Base-by-base conservation (phyloP, 2,113 vertebrate species). In the Elachura formosa region DNA sequence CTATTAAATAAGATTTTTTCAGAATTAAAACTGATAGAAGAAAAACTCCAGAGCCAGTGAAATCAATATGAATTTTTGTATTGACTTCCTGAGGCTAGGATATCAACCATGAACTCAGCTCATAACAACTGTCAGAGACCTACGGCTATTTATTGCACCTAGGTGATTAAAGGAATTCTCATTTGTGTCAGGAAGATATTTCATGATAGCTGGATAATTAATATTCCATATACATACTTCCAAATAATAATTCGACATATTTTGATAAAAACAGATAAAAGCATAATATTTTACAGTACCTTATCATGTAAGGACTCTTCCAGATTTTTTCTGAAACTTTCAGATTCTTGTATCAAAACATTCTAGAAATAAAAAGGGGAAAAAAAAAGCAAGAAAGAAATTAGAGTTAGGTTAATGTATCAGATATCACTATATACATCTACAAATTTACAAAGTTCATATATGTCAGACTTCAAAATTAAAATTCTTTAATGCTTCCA, bases 271-370 rank as follows among this genome's bases (percentile, higher is more conserved):
- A 2, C 3, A 19, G 58, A 69, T 33, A 73, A 67, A 91, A 86
- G 28, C 2, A 14, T 20, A 61, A 13, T 55, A 40, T 86, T 94
- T 79, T 59, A 77, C 66, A 68, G 49, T 98, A 99, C 99, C 98
- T 99, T 99, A 96, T 99, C 99, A 85, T 99, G 99, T 94, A 99
- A 98, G 31, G 98, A 99, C 89, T 99, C 99, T 96, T 99, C 99
- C n/a, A 99, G 98, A 96, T 99, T 99, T 97, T 99, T 99, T 80
- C 99, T 98, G 97, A 99, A 99, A 92, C 96, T 98, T 84, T 99
- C 99, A 28, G 99, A 99, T 97, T 99, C 99, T 94, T 99, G 99
- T 96, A 99, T 99, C 94, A 99, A 98, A 94, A 99, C 96, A 94
- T 99, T 99, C 99, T 99, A 97, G 25, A 93, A 92, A 84, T 54